These are phyloP conservation scores for Homalodisca vitripennis DNA, from an alignment of 1,140 invertebrate species.

Conservation along the genomic window DNA sequence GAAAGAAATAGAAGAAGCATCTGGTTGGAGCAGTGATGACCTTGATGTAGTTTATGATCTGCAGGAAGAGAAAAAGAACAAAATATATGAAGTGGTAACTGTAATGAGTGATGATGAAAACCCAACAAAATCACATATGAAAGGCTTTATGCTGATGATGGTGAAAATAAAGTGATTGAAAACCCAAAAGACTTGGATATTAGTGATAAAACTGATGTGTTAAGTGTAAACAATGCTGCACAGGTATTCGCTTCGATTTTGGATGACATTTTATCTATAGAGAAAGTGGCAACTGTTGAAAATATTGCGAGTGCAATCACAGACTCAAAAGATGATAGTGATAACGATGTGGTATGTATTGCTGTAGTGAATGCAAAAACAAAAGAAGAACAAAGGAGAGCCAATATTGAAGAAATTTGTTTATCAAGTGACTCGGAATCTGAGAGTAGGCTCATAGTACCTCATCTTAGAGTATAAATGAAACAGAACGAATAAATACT, in stretches of 20 bases:
- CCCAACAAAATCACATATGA: neutral
- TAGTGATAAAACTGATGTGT: neutral
- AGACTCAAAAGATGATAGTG: neutral
- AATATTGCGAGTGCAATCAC: too few relatives aligned
- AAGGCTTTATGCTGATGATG: conserved; percentile 1
- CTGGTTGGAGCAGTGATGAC: conserved; percentile 22
- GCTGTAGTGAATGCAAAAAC: neutral
- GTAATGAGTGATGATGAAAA: conserved; percentile 19
- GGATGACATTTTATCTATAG: neutral
- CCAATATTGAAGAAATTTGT: conserved; percentile 3
- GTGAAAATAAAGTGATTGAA: neutral
- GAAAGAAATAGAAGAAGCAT: neutral
- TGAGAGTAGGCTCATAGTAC: neutral
- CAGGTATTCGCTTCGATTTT: neutral
- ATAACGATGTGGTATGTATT: conserved; percentile 1
- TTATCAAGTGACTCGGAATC: conserved; percentile 19
- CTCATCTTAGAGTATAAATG: neutral
- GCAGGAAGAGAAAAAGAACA: conserved; percentile 22
- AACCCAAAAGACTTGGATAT: neutral
- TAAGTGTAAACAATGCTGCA: neutral
- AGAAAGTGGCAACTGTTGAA: neutral
- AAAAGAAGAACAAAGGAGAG: neutral
- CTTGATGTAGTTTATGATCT: conserved; percentile 1
- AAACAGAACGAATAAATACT: too few relatives aligned
- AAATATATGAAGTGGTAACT: conserved; percentile 21